Base-by-base conservation (phyloP, 2,888 invertebrate species). In the Conus canariensis region DNA sequence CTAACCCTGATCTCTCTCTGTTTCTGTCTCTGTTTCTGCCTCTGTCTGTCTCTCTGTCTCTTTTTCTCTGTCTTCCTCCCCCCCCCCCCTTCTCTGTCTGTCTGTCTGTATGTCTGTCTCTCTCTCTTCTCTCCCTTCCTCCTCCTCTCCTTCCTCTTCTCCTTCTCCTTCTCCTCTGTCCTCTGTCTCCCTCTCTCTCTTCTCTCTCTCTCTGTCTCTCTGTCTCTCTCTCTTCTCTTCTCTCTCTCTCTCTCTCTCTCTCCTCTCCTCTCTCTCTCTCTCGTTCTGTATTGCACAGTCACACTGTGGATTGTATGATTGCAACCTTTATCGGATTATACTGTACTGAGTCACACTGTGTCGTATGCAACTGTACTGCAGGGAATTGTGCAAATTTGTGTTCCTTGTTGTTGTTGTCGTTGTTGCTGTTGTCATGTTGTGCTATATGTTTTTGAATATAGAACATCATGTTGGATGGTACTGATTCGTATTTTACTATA, bases 181-280 rank as follows among this genome's bases (percentile, higher is more conserved):
- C 56, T 58, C 56, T 58, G 4, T 58, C 12, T 30, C 25, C 4
- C 60, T 60, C 60, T 25, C 58, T 25, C 58, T 85, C 85, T 8
- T 25, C 60, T 60, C 60, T 60, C 60, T 60, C 30, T 60, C 60
- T 60, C 85, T 85, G 4, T 60, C 85, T 85, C 85, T 85, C 85
- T 85, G 58, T 85, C 85, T 85, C 58, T 56, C 58, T 58, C 58
- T 58, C 58, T 58, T 85, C 85, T 85, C 85, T 85, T 58, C 85
- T 85, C 58, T 30, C 22, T 74, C 74, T 74, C 0, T 22, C 25
- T 85, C 60, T 60, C 60, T 25, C 58, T 25, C 58, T 85, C 85
- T 8, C 6, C 60, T 60, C 60, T 60, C 60, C 58, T 58, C 58
- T 58, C 85, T 85, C 58, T 30, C 22, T 74, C 74, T 74, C 0